phyloP scores from a whole-genome alignment of 2,888 invertebrate species.

The Osedax frankpressi region DNA sequence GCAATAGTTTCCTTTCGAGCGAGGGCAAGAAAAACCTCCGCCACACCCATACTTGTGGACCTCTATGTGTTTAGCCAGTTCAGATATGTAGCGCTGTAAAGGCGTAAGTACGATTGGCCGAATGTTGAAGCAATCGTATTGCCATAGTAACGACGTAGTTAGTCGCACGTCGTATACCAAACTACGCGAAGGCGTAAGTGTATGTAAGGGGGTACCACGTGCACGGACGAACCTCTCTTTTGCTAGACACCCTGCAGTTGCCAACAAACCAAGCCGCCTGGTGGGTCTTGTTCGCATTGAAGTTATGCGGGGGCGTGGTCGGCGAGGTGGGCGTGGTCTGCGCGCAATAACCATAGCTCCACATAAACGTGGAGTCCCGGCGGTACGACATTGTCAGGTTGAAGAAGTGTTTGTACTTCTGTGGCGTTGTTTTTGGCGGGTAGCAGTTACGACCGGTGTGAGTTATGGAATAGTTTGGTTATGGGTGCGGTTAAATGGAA shows the following conservation, averaged over 20 bases:
- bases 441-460: too few relatives aligned
- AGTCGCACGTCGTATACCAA: too few relatives aligned
- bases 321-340: background rate
- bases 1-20: background rate
- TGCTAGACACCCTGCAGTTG: background rate
- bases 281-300: background rate
- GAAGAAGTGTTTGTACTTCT: background rate
- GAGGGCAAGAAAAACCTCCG: background rate
- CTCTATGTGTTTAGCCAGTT: background rate
- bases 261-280: background rate
- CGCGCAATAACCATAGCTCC: background rate
- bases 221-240: slow-evolving; percentile 4
- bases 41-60: slow-evolving; percentile 9
- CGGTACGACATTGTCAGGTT: slow-evolving; percentile 4
- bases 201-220: too few relatives aligned
- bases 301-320: background rate
- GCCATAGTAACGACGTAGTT: too few relatives aligned
- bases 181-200: too few relatives aligned
- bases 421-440: too few relatives aligned
- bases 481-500: too few relatives aligned
- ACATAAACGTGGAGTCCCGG: background rate
- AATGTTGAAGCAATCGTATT: too few relatives aligned
- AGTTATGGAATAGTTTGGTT: too few relatives aligned
- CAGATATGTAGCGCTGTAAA: background rate
- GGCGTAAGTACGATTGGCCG: too few relatives aligned